phyloP scores from a whole-genome alignment of 2,888 invertebrate species.

The Ganaspis brasiliensis region DNA sequence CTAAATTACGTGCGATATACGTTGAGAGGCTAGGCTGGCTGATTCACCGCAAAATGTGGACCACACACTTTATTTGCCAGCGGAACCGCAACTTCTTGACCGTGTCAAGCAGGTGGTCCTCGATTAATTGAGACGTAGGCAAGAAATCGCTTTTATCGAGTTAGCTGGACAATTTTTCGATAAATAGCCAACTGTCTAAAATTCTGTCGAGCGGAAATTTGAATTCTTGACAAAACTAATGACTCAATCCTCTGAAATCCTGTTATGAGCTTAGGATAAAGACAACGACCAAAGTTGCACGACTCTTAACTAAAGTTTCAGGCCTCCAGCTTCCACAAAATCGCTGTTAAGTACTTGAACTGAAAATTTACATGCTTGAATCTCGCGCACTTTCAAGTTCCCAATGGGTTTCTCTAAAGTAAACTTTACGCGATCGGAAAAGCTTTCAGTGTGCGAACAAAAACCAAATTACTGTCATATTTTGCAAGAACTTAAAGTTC shows the following conservation, averaged over 20 bases:
- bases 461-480: background rate
- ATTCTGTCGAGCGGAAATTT: slow-evolving; percentile 20
- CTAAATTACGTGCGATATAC: slow-evolving; percentile 24
- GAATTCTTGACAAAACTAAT: slow-evolving; percentile 38
- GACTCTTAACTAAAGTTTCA: slow-evolving; percentile 31
- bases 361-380: slow-evolving; percentile 30
- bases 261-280: slow-evolving; percentile 21
- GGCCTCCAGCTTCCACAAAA: background rate
- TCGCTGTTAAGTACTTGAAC: slow-evolving; percentile 20
- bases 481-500: background rate
- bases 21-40: background rate
- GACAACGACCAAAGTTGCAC: slow-evolving; percentile 29
- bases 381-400: background rate
- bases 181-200: slow-evolving; percentile 30
- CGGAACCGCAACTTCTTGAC: slow-evolving; percentile 35
- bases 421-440: background rate
- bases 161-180: slow-evolving; percentile 26
- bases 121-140: slow-evolving; percentile 29
- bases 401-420: slow-evolving; percentile 17
- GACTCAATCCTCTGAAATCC: slow-evolving; percentile 33
- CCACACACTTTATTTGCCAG: slow-evolving; percentile 38
- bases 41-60: slow-evolving; percentile 40
- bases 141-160: slow-evolving; percentile 18
- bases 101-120: slow-evolving; percentile 31
- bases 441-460: background rate